Evolutionary conservation across 1,140 invertebrate genomes (phyloP), one percentile per base, ranked within the genome.

Genomic region (Trachymyrmex septentrionalis): DNA sequence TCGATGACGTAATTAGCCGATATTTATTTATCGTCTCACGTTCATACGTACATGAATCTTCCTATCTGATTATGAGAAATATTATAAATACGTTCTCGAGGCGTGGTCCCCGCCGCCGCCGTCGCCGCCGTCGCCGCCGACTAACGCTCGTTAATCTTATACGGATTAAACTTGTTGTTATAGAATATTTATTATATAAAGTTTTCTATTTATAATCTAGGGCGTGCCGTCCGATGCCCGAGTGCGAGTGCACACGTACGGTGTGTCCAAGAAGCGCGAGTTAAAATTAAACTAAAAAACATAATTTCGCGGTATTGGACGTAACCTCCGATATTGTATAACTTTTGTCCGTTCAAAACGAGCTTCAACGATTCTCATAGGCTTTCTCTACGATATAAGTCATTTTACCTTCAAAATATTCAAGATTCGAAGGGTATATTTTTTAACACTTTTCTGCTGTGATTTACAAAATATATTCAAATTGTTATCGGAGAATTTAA

Each of bases 201-300:
- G 44, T 78, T 64, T 78, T 48, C 38, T 64, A 78, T 78, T 78
- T 76, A 61, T 78, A 64, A 78, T 63, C 21, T 24, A 38, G 34
- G 55, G 34, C n/a, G 73, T 19, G 34, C n/a, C 53, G 53, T 16
- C 53, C 19, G 69, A 50, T 71, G 21, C 3, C 9, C 48, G 30
- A 67, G 34, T 67, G n/a, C 64, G 30, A 66, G 24, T 44, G 34
- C 63, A 66, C 30, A 38, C 30, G 27, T 34, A 67, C n/a, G 64
- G 3, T 14, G 38, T 50, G 66, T 69, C 38, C 38, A 50, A 69
- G 21, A 69, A 16, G 21, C 66, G 14, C 66, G 38, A 19, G 21
- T 48, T 69, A 72, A 72, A 72, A 72, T 72, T 72, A 48, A 27
- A 48, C n/a, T 19, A 72, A 72, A 72, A 72, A 50, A 72, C 12